Evolutionary conservation across 2,888 invertebrate genomes (phyloP).

Genomic region (Celastrina argiolus): DNA sequence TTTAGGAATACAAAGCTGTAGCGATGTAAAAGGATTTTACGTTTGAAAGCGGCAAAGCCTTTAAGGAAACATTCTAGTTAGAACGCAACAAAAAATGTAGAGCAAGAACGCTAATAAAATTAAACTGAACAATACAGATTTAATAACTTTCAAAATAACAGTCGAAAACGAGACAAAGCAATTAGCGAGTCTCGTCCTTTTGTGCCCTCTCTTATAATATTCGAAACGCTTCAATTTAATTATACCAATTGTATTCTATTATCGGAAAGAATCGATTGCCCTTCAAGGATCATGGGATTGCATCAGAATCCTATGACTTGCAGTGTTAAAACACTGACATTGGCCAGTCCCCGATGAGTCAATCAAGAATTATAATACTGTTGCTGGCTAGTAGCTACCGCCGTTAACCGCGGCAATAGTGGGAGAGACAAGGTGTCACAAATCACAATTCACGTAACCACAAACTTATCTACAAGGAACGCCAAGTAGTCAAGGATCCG

Average conservation of each 20-base stretch:
- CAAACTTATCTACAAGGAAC: no score
- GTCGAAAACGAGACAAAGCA: not conserved
- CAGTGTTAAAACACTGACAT: no score
- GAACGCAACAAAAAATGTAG: not conserved
- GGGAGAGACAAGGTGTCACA: no score
- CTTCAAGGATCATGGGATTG: not conserved
- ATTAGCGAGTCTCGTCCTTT: not conserved
- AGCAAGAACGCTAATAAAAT: not conserved
- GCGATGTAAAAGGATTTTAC: no score
- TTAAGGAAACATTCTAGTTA: not conserved
- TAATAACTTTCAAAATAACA: not conserved
- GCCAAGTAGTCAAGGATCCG: no score
- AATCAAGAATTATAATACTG: not conserved
- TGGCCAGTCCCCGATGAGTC: not conserved
- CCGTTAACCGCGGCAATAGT: no score
- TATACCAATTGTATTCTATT: not conserved
- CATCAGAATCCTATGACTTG: not conserved
- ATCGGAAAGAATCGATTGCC: not conserved
- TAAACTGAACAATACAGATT: not conserved
- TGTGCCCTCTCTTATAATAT: not conserved
- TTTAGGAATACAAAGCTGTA: not conserved
- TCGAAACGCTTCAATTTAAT: not conserved
- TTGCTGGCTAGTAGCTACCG: not conserved
- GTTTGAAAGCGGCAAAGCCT: not conserved
- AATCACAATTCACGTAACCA: no score